These are phyloP conservation scores for Megamerina dolium DNA, from an alignment of 2,888 invertebrate genomes.

Conservation along the genomic window DNA sequence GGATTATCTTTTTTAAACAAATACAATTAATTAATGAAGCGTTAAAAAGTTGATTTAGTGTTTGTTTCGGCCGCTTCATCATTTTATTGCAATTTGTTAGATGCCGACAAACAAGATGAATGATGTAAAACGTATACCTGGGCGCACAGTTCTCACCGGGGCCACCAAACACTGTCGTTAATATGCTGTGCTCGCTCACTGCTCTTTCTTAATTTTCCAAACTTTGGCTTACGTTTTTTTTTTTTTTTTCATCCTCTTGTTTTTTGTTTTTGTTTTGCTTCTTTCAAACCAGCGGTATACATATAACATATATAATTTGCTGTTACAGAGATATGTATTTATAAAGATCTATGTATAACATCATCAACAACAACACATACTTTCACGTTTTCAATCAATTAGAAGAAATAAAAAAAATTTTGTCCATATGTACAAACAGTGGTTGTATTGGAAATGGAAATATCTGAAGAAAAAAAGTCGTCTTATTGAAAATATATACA, in stretches of 20 bases:
- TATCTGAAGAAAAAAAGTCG: no score
- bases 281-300: background rate
- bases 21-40: slow-evolving; percentile 31
- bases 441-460: no score
- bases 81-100: slow-evolving; percentile 13
- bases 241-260: background rate
- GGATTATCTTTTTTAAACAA: slow-evolving; percentile 27
- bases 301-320: background rate
- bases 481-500: no score
- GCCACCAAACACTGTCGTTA: background rate
- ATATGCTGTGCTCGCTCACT: background rate
- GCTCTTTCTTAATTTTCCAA: background rate
- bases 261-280: background rate
- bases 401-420: no score
- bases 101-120: slow-evolving; percentile 18
- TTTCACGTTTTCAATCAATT: no score
- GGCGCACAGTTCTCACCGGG: background rate
- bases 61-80: slow-evolving; percentile 14
- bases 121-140: slow-evolving; percentile 15
- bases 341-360: no score
- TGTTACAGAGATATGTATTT: no score
- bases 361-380: no score
- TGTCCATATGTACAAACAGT: no score
- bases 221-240: background rate
- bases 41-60: slow-evolving; percentile 21